These are phyloP conservation scores for Hyperoplus lanceolatus DNA, from an alignment of 2,797 vertebrate species.

Conservation along the genomic window DNA sequence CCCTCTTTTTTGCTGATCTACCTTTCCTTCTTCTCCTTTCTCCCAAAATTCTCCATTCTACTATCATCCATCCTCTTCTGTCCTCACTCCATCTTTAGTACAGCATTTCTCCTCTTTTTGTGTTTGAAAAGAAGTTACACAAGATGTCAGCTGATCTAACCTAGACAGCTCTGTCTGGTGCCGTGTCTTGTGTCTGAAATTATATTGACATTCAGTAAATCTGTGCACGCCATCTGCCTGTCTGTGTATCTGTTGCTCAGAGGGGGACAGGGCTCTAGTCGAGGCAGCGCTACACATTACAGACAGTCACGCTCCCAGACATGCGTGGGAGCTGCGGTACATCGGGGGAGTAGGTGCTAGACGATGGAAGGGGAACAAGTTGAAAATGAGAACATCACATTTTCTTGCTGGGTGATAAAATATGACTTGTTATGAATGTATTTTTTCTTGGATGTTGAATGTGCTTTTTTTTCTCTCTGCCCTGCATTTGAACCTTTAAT, in stretches of 20 bases:
- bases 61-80: conserved; percentile 2
- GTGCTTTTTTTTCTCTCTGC: background rate
- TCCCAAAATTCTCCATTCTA: background rate
- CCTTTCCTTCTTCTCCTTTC: background rate
- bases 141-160: conserved; percentile 7
- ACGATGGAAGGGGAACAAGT: conserved; percentile 52
- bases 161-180: conserved; percentile 31
- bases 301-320: conserved; percentile 66
- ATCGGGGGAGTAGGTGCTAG: conserved; percentile 63
- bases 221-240: conserved; percentile 62
- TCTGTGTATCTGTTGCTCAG: conserved; percentile 61
- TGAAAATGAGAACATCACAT: conserved; percentile 55
- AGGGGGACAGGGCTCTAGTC: conserved; percentile 43
- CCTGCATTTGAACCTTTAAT: background rate
- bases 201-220: conserved; percentile 41
- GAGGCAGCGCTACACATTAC: conserved; percentile 45
- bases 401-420: conserved; percentile 51
- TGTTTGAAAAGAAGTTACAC: conserved; percentile 10
- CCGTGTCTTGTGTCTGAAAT: conserved; percentile 35
- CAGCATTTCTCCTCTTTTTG: background rate
- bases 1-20: conserved; percentile 4
- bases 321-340: conserved; percentile 68
- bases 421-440: conserved; percentile 50
- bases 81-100: background rate
- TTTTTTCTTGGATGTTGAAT: conserved; percentile 16